These are phyloP conservation scores for Chaunax sp. DNA, from an alignment of 2,797 vertebrate genomes.

Conservation along the genomic window DNA sequence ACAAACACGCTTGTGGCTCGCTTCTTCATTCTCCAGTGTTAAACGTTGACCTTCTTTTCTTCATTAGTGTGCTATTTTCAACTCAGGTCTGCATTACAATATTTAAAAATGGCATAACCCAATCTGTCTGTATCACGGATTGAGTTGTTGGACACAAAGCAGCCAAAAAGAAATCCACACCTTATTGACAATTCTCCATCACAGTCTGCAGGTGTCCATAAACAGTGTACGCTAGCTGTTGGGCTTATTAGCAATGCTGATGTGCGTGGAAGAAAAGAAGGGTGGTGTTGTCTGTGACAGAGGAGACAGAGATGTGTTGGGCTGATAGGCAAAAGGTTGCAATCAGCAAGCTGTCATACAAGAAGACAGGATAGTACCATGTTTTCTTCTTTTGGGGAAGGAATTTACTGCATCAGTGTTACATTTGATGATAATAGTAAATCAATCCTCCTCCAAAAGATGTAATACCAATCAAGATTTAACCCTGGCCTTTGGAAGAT, in stretches of 20 bases:
- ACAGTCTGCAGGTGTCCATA: constrained; percentile 16
- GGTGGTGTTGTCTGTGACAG: constrained; percentile 36
- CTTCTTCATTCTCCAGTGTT: constrained; percentile 24
- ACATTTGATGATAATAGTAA: not conserved
- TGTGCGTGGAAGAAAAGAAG: constrained; percentile 53
- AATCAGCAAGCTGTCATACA: constrained; percentile 63
- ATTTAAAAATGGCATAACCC: constrained; percentile 10
- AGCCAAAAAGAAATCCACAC: constrained; percentile 17
- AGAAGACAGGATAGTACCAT: constrained; percentile 36
- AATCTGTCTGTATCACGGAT: constrained; percentile 10
- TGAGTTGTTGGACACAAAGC: constrained; percentile 9
- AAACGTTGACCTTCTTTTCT: not conserved
- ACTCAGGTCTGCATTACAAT: constrained; percentile 1
- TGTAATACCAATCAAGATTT: not conserved
- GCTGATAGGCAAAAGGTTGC: constrained; percentile 65
- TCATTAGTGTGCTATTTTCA: not conserved
- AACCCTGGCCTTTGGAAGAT: not conserved
- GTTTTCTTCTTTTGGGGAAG: constrained; percentile 1
- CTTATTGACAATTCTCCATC: constrained; percentile 23
- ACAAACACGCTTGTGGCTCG: constrained; percentile 46
- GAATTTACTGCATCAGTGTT: not conserved
- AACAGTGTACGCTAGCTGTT: constrained; percentile 19
- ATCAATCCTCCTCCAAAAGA: not conserved
- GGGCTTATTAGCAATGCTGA: constrained; percentile 60
- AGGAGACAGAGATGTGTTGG: constrained; percentile 38